Evolutionary conservation across 1,140 invertebrate species (phyloP).

Genomic region (Diprion similis): DNA sequence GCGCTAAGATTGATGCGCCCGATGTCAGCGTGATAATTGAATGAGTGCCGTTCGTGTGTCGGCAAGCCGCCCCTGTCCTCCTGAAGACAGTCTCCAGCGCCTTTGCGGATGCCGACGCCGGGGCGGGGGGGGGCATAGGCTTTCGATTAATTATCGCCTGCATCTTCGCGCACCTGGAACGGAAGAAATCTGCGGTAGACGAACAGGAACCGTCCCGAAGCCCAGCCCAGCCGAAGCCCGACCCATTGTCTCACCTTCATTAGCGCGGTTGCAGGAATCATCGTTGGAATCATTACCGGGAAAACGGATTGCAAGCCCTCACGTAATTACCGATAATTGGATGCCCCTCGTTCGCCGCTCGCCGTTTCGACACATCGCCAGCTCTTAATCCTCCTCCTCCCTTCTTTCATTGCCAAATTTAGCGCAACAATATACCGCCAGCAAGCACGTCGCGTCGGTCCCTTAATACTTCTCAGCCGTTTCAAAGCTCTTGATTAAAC

Average conservation of each 20-base stretch:
- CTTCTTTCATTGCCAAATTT: too few relatives aligned
- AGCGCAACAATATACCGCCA: too few relatives aligned
- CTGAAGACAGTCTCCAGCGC: constrained; percentile 32
- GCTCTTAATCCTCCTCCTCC: too few relatives aligned
- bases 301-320: too few relatives aligned
- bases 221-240: neutral
- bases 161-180: constrained; percentile 47
- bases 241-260: constrained; percentile 2
- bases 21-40: constrained; percentile 59
- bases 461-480: neutral
- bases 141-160: constrained; percentile 54
- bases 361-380: too few relatives aligned
- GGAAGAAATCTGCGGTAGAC: constrained; percentile 16
- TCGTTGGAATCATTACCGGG: neutral
- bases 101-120: constrained; percentile 46
- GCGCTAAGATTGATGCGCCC: constrained; percentile 52
- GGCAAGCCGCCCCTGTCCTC: constrained; percentile 44
- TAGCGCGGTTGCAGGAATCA: neutral
- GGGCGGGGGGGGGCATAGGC: constrained; percentile 35
- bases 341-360: too few relatives aligned
- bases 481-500: neutral
- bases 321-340: too few relatives aligned
- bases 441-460: too few relatives aligned
- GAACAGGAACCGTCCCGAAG: neutral
- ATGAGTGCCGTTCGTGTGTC: constrained; percentile 53